A percentile compares a stretch with the other conserved stretches of the same genome.
Conservation (phyloP, 2,797 vertebrate genomes). For the Leuciscus waleckii region DNA sequence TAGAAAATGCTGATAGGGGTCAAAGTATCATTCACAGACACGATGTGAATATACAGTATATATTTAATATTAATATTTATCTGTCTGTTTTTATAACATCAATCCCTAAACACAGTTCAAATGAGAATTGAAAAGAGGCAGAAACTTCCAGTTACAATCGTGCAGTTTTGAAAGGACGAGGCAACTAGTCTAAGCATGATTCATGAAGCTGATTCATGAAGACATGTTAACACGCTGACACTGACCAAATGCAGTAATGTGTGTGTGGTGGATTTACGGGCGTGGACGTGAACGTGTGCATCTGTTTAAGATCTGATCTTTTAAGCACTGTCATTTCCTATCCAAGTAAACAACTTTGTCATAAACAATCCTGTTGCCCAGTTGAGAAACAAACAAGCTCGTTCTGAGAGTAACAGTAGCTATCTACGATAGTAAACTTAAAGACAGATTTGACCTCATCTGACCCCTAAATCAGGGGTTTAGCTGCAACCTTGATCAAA, state of each 20-base stretch:
- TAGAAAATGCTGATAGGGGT: not conserved
- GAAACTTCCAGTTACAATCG: conserved; percentile 1
- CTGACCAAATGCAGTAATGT: conserved; percentile 6
- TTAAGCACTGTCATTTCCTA: conserved; percentile 36
- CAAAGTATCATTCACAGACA: not conserved
- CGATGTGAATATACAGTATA: not conserved
- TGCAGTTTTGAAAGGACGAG: not conserved
- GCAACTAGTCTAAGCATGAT: not conserved
- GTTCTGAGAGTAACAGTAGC: not conserved
- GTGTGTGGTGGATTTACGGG: not conserved
- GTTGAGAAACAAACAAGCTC: conserved; percentile 17
- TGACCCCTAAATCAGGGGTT: not conserved
- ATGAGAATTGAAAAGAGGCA: not conserved
- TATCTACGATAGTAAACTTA: not conserved
- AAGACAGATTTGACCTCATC: not conserved
- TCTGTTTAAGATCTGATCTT: conserved; percentile 23
- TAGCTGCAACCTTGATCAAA: not conserved
- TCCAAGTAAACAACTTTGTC: conserved; percentile 21
- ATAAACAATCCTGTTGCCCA: conserved; percentile 1
- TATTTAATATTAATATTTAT: too few species aligned
- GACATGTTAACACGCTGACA: not conserved
- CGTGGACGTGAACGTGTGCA: conserved; percentile 3
- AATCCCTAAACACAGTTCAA: not conserved
- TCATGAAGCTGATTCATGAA: not conserved
- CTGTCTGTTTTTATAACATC: not conserved